Conservation (phyloP, 2,113 vertebrate genomes). For the Aphyosemion australe region DNA sequence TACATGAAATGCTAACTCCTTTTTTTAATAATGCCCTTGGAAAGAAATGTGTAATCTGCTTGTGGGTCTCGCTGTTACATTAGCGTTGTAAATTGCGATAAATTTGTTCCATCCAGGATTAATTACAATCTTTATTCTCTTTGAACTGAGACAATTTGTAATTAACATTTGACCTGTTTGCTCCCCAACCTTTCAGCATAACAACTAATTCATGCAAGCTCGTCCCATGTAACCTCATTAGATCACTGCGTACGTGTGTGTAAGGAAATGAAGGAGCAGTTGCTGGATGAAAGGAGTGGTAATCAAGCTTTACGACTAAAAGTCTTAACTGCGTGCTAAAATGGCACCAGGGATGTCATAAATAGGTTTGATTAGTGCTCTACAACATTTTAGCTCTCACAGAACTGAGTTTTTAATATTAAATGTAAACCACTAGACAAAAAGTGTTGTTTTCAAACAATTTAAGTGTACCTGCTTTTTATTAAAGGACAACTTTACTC, state of each 20-base stretch:
- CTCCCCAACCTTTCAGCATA: conserved; percentile 45
- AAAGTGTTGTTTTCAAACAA: too few species aligned
- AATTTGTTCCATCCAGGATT: conserved; percentile 53
- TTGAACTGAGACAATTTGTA: conserved; percentile 66
- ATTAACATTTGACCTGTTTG: conserved; percentile 68
- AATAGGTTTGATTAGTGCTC: not conserved
- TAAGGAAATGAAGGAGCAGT: conserved; percentile 19
- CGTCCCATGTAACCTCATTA: conserved; percentile 67
- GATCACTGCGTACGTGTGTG: conserved; percentile 37
- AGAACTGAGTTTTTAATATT: not conserved
- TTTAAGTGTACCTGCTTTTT: too few species aligned
- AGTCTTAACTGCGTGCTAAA: conserved; percentile 18
- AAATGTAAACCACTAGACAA: not conserved
- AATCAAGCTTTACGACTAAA: conserved; percentile 39
- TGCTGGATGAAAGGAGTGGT: conserved; percentile 19
- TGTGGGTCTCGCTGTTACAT: conserved; percentile 32
- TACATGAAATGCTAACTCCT: conserved; percentile 1
- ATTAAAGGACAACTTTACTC: too few species aligned
- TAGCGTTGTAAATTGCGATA: conserved; percentile 31
- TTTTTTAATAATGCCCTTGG: conserved; percentile 31
- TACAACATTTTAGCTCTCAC: not conserved
- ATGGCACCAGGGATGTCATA: not conserved
- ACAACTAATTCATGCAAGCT: conserved; percentile 58
- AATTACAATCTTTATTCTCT: conserved; percentile 68
- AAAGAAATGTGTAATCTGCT: conserved; percentile 24